These are phyloP conservation scores for Meiosimyza decipiens DNA, from an alignment of 2,888 invertebrate species.

Conservation along the genomic window DNA sequence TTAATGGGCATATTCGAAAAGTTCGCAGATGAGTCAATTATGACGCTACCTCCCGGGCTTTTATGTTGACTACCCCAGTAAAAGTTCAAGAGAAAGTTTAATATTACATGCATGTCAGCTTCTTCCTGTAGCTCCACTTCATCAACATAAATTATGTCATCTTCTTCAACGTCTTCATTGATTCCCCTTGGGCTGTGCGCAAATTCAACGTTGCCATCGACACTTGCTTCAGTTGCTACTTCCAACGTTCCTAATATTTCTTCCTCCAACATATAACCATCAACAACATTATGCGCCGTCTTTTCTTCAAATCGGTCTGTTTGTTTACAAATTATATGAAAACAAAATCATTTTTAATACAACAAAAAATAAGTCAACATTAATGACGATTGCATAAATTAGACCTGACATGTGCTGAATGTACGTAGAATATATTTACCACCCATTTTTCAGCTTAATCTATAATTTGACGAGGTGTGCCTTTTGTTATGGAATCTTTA, in stretches of 20 bases:
- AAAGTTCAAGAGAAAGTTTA: neutral
- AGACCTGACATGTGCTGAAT: neutral
- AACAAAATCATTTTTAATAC: too few relatives aligned
- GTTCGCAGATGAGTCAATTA: too few relatives aligned
- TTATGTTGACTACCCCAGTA: neutral
- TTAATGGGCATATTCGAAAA: too few relatives aligned
- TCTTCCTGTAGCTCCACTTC: slow-evolving; percentile 2
- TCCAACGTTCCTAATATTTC: neutral
- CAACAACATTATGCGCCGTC: neutral
- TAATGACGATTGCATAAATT: neutral
- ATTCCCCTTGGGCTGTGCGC: neutral
- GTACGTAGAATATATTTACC: slow-evolving; percentile 24
- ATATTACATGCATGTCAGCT: neutral
- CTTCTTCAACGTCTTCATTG: neutral
- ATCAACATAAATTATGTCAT: neutral
- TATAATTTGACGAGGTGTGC: neutral
- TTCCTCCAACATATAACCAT: slow-evolving; percentile 13
- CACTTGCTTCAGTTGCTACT: neutral
- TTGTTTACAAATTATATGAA: neutral
- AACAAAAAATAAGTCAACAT: neutral
- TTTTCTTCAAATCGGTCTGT: slow-evolving; percentile 6
- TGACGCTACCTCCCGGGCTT: too few relatives aligned
- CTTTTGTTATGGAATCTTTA: neutral
- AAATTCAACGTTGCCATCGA: neutral
- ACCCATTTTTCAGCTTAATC: slow-evolving; percentile 28